These are phyloP conservation scores for Pseudomyrmex concolor DNA, from an alignment of 1,140 invertebrate species.

Conservation along the genomic window DNA sequence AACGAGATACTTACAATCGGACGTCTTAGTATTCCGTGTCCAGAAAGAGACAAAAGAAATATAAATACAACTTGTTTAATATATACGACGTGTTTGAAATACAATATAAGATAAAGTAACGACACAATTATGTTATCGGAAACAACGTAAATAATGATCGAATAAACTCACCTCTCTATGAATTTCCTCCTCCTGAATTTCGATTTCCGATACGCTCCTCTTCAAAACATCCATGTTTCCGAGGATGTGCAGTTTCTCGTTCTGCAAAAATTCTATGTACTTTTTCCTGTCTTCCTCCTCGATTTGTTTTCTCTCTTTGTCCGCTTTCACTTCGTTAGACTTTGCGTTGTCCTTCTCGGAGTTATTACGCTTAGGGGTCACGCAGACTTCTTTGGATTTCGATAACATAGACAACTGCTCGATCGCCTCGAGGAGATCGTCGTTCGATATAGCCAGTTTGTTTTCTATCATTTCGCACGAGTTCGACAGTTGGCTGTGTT, in stretches of 20 bases:
- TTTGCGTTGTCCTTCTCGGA: constrained; percentile 83
- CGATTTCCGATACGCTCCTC: constrained; percentile 91
- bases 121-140: neutral
- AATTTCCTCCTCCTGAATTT: constrained; percentile 93
- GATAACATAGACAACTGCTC: constrained; percentile 83
- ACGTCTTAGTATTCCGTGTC: constrained; percentile 43
- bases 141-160: neutral
- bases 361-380: constrained; percentile 83
- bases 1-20: constrained; percentile 48
- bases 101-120: neutral
- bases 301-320: constrained; percentile 75
- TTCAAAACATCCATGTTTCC: constrained; percentile 87
- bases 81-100: neutral
- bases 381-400: constrained; percentile 77
- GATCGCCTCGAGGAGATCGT: constrained; percentile 84
- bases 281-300: constrained; percentile 81
- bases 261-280: constrained; percentile 82
- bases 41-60: constrained; percentile 34
- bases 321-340: constrained; percentile 85
- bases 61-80: constrained; percentile 37
- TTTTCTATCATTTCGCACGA: constrained; percentile 83
- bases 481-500: constrained; percentile 71
- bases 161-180: constrained; percentile 89
- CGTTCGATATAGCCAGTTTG: constrained; percentile 84
- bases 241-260: constrained; percentile 82